Conservation (phyloP, 2,888 invertebrate species). For the Gari tellinella region DNA sequence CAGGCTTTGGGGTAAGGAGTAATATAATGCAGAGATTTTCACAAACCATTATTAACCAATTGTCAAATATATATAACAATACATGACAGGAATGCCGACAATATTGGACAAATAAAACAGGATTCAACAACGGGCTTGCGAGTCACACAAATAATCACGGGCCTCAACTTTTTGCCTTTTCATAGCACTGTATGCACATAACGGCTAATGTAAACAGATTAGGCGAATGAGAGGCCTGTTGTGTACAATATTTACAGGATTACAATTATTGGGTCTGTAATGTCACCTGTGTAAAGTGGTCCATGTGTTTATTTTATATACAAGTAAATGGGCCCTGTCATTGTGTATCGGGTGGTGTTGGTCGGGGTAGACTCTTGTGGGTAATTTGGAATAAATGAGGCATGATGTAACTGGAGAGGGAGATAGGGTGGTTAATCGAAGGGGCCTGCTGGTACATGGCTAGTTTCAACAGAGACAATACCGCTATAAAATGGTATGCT, state of each 20-base stretch:
- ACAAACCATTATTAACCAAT: conserved; percentile 27
- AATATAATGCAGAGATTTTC: conserved; percentile 33
- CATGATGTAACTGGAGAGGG: no score
- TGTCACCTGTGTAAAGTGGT: conserved; percentile 3
- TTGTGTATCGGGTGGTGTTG: not conserved
- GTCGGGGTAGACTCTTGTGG: conserved; percentile 1
- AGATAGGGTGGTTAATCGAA: no score
- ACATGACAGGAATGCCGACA: conserved; percentile 23
- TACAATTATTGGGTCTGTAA: conserved; percentile 31
- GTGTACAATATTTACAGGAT: conserved; percentile 50
- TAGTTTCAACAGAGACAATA: no score
- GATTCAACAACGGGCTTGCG: not conserved
- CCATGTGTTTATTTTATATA: conserved; percentile 1
- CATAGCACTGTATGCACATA: conserved; percentile 39
- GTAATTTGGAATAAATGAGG: not conserved
- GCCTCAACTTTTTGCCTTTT: conserved; percentile 37
- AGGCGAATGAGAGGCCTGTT: conserved; percentile 39
- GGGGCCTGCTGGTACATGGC: no score
- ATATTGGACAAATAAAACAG: conserved; percentile 21
- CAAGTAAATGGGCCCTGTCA: not conserved
- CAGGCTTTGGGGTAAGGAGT: no score
- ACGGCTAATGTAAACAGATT: conserved; percentile 49
- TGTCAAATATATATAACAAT: conserved; percentile 43
- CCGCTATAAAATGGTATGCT: no score
- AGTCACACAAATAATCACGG: conserved; percentile 1